phyloP scores from a whole-genome alignment of 2,888 invertebrate species.

The Acronicta aceris region DNA sequence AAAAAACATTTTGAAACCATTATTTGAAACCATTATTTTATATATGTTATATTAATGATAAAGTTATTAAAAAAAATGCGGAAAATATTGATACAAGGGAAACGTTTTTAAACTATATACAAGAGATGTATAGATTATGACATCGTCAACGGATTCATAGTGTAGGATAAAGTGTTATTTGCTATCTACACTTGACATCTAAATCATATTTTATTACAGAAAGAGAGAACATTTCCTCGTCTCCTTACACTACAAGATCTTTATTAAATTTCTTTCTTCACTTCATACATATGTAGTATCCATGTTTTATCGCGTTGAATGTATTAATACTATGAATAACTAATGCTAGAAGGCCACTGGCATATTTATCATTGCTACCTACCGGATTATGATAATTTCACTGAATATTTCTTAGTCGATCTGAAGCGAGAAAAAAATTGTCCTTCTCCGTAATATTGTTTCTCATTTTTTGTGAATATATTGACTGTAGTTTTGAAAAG shows the following conservation, averaged over 20 bases:
- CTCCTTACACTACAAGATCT: constrained; percentile 2
- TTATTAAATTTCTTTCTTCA: constrained; percentile 25
- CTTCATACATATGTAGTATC: constrained; percentile 36
- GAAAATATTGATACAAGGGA: too few species aligned
- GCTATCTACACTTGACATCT: neutral
- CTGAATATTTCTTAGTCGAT: constrained; percentile 38
- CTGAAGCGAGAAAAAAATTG: constrained; percentile 12
- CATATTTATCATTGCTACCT: constrained; percentile 43
- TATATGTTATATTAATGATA: too few species aligned
- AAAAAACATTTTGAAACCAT: too few species aligned
- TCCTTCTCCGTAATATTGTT: constrained; percentile 23
- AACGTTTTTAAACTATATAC: too few species aligned
- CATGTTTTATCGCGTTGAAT: constrained; percentile 43
- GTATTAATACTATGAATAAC: constrained; percentile 40
- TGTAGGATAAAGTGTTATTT: neutral
- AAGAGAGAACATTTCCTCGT: neutral
- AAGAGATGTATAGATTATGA: neutral
- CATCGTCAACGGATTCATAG: neutral
- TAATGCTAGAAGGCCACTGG: constrained; percentile 29
- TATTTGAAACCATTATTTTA: too few species aligned
- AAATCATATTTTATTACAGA: constrained; percentile 2
- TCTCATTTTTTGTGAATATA: constrained; percentile 17
- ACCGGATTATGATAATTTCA: constrained; percentile 46
- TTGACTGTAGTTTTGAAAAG: constrained; percentile 2
- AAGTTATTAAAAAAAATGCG: too few species aligned